Evolutionary conservation across 1,140 invertebrate species (phyloP), one percentile per base, ranked within the genome.

Genomic region (Gonioctena quinquepunctata): DNA sequence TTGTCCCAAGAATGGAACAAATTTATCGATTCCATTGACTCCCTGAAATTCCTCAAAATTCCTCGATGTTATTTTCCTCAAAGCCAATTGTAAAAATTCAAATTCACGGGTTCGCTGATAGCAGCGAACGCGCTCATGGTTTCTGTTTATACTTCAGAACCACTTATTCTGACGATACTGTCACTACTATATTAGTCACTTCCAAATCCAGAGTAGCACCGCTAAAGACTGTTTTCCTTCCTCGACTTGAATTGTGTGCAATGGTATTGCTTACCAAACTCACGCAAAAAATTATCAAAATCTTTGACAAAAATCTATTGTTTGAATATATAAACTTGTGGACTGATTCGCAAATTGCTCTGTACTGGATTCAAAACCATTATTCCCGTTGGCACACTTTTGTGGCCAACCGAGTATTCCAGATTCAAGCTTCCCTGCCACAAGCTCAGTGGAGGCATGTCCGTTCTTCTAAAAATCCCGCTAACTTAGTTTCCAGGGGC

Each of bases 141-240:
- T 74, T 75, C 3, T 73, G 70, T 18, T 27, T 79, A 7, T 81
- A 81, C 23, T 82, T 79, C 66, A 83, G 83, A 82, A 80, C 77
- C 18, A 68, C 56, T 22, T 33, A 61, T 33, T 11, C 42, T 13
- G 50, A 42, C 0, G 59, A 59, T 18, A 48, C 70, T 57, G 63
- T 28, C 11, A 23, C 28, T 7, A 23, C 62, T 4, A 8, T 13
- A 11, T 65, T 65, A n/a, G 19, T 52, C 28, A 11, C 25, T 65
- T 68, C 77, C 18, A 81, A 76, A 70, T 73, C 57, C 56, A 56
- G 49, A 18, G 71, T 80, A 13, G 72, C 77, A 4, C 79, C 77
- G 7, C 26, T 80, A 2, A 80, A 80, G 52, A 68, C 66, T 7
- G 60, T 60, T 11, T 78, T 68, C 3, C 70, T 77, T 5, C 77